Percentiles rank a stretch among this genome's conserved stretches.
phyloP scores from a whole-genome alignment of 2,113 vertebrate species.

The Ammospiza caudacuta region DNA sequence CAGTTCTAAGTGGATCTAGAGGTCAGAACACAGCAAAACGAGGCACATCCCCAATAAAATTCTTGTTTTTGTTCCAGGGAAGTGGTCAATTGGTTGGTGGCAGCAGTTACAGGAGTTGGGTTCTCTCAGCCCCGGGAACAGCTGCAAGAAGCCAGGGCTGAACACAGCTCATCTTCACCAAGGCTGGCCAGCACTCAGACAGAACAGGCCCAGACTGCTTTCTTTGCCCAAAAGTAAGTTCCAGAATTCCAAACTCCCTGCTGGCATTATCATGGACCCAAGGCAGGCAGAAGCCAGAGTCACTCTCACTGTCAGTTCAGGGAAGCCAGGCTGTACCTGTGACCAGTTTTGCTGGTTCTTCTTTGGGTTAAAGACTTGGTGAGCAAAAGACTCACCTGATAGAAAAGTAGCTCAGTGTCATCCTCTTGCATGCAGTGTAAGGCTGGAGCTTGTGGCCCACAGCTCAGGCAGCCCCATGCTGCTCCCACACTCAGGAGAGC shows the following conservation, averaged over 20 bases:
- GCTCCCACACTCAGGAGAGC: not conserved
- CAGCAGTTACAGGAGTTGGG: constrained; percentile 66
- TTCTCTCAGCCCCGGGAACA: not conserved
- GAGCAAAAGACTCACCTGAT: not conserved
- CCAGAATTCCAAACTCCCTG: not conserved
- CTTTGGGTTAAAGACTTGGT: not conserved
- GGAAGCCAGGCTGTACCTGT: not conserved
- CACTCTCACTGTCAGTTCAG: not conserved
- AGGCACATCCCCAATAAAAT: not conserved
- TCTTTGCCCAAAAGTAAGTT: constrained; percentile 59
- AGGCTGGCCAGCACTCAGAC: not conserved
- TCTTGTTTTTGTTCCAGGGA: constrained; percentile 77
- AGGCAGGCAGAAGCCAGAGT: not conserved
- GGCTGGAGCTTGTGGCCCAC: not conserved
- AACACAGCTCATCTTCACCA: not conserved
- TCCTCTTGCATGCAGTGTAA: not conserved
- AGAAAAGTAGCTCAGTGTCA: not conserved
- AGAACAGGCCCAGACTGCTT: not conserved
- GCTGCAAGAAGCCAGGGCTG: not conserved
- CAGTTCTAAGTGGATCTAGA: not conserved
- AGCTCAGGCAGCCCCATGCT: not conserved
- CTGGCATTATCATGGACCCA: not conserved
- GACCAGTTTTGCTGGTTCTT: not conserved
- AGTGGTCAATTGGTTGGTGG: constrained; percentile 86
- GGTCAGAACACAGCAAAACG: not conserved